Conservation (phyloP, 2,797 vertebrate genomes). For the Lacerta viridis region DNA sequence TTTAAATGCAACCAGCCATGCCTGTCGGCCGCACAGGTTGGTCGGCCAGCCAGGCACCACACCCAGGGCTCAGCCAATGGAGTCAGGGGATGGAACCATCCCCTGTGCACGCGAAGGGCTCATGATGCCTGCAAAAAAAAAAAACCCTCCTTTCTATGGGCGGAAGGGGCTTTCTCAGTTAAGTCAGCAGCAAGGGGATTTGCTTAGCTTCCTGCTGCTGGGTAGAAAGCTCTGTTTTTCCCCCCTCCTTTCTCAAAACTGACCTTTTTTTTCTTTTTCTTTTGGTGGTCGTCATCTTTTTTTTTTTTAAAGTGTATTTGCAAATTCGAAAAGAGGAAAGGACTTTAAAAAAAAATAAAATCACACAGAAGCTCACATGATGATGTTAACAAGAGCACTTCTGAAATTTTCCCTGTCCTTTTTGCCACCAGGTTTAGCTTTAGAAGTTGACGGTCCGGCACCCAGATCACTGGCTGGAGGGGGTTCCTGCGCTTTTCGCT, state of each 20-base stretch:
- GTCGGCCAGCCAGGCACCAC: too few relatives aligned
- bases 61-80: too few relatives aligned
- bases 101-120: too few relatives aligned
- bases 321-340: constrained; percentile 16
- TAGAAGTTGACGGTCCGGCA: constrained; percentile 66
- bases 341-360: background rate
- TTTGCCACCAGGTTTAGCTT: constrained; percentile 62
- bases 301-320: background rate
- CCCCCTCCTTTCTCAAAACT: background rate
- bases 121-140: too few relatives aligned
- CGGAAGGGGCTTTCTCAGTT: too few relatives aligned
- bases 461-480: constrained; percentile 37
- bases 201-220: background rate
- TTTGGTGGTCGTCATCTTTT: too few relatives aligned
- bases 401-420: constrained; percentile 80
- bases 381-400: constrained; percentile 82
- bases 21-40: too few relatives aligned
- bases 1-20: too few relatives aligned
- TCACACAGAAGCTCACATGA: constrained; percentile 78
- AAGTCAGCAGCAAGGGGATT: background rate
- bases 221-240: background rate
- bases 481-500: constrained; percentile 52
- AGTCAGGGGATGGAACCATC: too few relatives aligned
- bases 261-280: background rate
- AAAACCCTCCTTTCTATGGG: too few relatives aligned